Evolutionary conservation across 2,888 invertebrate species (phyloP), one percentile per base, ranked within the genome.

Genomic region (Heliconius cydno): DNA sequence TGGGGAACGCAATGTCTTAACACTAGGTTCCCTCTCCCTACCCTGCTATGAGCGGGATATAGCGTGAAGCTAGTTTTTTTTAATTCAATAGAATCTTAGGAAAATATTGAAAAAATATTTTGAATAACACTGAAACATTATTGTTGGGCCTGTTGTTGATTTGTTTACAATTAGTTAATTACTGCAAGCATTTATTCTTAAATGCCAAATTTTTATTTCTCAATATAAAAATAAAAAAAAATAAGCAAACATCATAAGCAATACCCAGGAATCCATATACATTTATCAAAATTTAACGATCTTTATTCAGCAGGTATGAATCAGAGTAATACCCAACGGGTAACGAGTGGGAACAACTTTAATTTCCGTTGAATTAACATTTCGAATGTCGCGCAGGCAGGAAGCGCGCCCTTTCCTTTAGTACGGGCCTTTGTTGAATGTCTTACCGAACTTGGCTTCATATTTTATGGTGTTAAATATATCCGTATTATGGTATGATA

Each of bases 321-420:
- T 85, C 86, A 89, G 88, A 89, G 88, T 86, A 87, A 85, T 87
- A 88, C 87, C 86, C 88, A 91, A 93, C 92, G 92, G 93, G 91
- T 92, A 92, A 90, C 90, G 90, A 91, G 89, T 91, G 88, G 91
- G 90, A 93, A 92, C 92, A 92, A 92, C 91, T 94, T 95, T 95
- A 95, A 95, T 95, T 94, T 95, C 95, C 95, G 94, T 93, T 88
- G 88, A 92, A 94, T 94, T 94, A 93, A 90, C 93, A 94, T 94
- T 94, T 92, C 90, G 90, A 90, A 91, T 89, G 88, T 86, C 87
- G 85, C 85, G 74, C 87, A 87, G 89, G 85, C 91, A 89, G 92
- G 93, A 93, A 93, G 86, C 85, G 86, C 89, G 89, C 90, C 91
- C 90, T 92, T 90, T 89, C 89, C 88, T 87, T 92, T 90, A 90